Percentiles rank a stretch among this genome's conserved stretches.
Conservation (phyloP, 2,113 vertebrate species). For the Amblyornis subalaris region DNA sequence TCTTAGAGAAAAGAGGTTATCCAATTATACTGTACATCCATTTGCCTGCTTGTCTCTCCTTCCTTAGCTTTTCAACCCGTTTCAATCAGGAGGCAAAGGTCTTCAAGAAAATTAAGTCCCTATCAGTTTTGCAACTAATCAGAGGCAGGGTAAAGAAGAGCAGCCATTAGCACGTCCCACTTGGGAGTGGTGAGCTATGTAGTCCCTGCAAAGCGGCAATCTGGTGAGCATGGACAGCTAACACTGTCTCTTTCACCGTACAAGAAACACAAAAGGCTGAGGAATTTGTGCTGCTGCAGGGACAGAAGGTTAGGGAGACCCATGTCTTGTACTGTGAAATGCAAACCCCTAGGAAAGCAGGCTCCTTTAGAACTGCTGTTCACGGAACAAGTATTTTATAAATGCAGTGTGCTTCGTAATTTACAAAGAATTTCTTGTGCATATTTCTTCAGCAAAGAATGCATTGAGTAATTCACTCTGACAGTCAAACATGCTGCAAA, state of each 20-base stretch:
- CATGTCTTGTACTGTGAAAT: background rate
- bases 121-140: constrained; percentile 35
- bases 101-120: constrained; percentile 47
- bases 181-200: background rate
- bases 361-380: background rate
- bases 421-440: background rate
- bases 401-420: background rate
- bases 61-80: background rate
- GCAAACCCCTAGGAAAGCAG: background rate
- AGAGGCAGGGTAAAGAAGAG: background rate
- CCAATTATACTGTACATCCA: constrained; percentile 14
- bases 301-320: background rate
- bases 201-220: background rate
- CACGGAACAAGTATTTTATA: background rate
- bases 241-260: background rate
- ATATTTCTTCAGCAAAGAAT: background rate
- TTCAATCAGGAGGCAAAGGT: constrained; percentile 41
- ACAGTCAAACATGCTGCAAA: background rate
- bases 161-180: background rate
- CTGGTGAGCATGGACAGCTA: background rate
- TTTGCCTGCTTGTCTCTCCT: background rate
- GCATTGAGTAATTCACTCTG: background rate
- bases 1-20: constrained; percentile 20
- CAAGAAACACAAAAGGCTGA: background rate
- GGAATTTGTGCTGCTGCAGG: background rate